These are phyloP conservation scores for Ryuthela nishihirai DNA, from an alignment of 2,888 invertebrate genomes.

Conservation along the genomic window DNA sequence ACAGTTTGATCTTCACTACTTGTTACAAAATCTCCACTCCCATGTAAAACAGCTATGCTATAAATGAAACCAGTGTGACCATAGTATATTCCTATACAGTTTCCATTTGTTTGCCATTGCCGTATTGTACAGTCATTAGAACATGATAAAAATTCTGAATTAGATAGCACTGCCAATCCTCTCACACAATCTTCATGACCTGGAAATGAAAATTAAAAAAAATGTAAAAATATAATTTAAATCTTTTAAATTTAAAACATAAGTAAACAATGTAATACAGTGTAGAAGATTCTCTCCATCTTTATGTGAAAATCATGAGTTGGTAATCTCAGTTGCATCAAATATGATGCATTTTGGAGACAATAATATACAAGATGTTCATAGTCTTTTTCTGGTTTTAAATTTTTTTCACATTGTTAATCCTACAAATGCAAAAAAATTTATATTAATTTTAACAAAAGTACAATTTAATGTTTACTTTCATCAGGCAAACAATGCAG, in stretches of 20 bases:
- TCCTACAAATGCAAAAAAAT: too few relatives aligned
- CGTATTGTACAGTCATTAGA: slow-evolving; percentile 87
- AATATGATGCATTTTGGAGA: too few relatives aligned
- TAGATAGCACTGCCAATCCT: slow-evolving; percentile 65
- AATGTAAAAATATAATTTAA: neutral
- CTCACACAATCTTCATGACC: slow-evolving; percentile 94
- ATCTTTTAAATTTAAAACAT: neutral
- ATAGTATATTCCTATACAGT: slow-evolving; percentile 60
- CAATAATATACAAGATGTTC: too few relatives aligned
- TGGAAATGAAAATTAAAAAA: slow-evolving; percentile 45
- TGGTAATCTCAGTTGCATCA: too few relatives aligned
- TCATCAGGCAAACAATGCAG: too few relatives aligned
- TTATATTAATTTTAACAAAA: too few relatives aligned
- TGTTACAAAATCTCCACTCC: slow-evolving; percentile 65
- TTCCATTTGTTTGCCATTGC: slow-evolving; percentile 75
- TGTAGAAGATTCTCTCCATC: too few relatives aligned
- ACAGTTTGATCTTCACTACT: slow-evolving; percentile 86
- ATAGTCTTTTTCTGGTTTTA: too few relatives aligned
- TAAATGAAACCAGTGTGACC: slow-evolving; percentile 52
- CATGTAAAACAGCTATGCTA: slow-evolving; percentile 50
- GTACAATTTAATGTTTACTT: too few relatives aligned
- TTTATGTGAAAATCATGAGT: too few relatives aligned
- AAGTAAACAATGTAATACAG: too few relatives aligned
- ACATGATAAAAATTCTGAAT: slow-evolving; percentile 78
- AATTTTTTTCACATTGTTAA: too few relatives aligned